These are phyloP conservation scores for Pterocles burchelli DNA, from an alignment of 2,113 vertebrate genomes.

Conservation along the genomic window DNA sequence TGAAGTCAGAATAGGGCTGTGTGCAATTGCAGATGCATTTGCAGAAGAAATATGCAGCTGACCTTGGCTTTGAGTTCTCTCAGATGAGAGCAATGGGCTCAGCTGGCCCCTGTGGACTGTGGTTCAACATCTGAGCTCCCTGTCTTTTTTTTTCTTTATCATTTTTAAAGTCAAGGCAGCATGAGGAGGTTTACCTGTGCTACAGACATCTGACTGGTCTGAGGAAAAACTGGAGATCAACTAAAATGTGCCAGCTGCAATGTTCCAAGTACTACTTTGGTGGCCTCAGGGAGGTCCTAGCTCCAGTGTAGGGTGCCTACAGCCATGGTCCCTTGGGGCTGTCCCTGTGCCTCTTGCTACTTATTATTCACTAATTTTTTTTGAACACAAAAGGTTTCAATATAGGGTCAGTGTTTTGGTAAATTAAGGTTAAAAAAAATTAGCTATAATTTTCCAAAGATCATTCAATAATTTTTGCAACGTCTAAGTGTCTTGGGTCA, in stretches of 20 bases:
- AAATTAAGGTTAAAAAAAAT: conserved; percentile 13
- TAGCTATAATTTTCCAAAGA: conserved; percentile 42
- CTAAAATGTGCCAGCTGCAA: neutral
- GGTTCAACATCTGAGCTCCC: neutral
- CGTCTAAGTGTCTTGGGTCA: too few relatives aligned
- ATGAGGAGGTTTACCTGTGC: neutral
- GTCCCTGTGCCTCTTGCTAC: neutral
- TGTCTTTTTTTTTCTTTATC: neutral
- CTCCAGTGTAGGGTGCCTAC: accelerated
- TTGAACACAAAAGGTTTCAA: neutral
- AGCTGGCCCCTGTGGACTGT: neutral
- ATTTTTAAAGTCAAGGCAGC: neutral
- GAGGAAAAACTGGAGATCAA: neutral
- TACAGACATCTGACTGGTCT: neutral
- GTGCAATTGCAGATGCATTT: neutral
- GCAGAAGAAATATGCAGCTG: neutral
- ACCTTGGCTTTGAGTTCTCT: neutral
- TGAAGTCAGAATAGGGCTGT: neutral
- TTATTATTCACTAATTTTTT: neutral
- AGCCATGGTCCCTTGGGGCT: accelerated
- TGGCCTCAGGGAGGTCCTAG: neutral
- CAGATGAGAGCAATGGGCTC: neutral
- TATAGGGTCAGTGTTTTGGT: neutral
- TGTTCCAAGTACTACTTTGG: neutral
- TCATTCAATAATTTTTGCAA: conserved; percentile 22